These are phyloP conservation scores for Paedocypris sp. DNA, from an alignment of 2,113 vertebrate genomes.

Conservation along the genomic window DNA sequence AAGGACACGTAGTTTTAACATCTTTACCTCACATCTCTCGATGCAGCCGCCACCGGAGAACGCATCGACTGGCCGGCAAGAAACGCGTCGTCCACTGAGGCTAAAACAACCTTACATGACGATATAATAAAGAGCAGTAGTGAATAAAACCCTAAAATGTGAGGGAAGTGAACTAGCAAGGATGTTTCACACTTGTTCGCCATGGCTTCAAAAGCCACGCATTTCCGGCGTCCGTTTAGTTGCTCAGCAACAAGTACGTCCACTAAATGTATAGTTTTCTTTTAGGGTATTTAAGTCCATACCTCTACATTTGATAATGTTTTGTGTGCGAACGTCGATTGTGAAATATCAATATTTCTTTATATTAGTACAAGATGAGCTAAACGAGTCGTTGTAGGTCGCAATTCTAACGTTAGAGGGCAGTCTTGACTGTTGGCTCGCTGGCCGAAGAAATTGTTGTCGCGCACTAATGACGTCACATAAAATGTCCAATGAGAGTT, in stretches of 20 bases:
- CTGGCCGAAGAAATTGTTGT: conserved; percentile 12
- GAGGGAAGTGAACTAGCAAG: background rate
- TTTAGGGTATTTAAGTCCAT: too few species aligned
- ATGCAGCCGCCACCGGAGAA: conserved; percentile 35
- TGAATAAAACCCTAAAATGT: conserved; percentile 3
- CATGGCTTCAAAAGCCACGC: conserved; percentile 57
- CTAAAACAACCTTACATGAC: background rate
- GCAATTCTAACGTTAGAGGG: background rate
- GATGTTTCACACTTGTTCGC: conserved; percentile 34
- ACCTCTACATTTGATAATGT: too few species aligned
- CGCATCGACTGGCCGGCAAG: conserved; percentile 44
- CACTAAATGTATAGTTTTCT: too few species aligned
- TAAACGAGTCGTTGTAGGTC: too few species aligned
- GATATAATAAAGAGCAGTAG: conserved; percentile 3
- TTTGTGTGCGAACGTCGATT: too few species aligned
- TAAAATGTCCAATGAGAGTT: background rate
- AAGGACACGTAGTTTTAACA: background rate
- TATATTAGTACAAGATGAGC: too few species aligned
- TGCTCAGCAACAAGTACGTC: conserved; percentile 49
- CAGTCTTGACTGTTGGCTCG: background rate
- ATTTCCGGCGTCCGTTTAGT: conserved; percentile 61
- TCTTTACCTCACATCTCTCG: conserved; percentile 56
- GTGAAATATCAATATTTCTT: too few species aligned
- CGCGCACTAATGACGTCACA: background rate
- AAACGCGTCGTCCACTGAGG: conserved; percentile 42